Percentiles rank a stretch among this genome's conserved stretches.
phyloP scores from a whole-genome alignment of 2,888 invertebrate species.

The Drosophila eohydei region DNA sequence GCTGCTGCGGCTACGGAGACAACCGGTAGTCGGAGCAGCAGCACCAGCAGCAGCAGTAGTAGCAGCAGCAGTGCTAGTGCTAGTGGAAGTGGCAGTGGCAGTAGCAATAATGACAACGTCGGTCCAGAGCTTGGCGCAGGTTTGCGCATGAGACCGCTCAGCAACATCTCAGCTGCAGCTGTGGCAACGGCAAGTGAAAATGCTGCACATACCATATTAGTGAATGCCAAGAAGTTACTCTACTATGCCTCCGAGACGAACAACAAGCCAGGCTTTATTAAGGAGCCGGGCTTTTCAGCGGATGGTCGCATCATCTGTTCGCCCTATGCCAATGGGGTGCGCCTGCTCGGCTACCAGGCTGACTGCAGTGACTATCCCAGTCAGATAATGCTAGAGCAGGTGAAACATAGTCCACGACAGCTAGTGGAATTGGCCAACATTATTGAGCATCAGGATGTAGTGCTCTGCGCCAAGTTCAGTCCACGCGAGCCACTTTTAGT shows the following conservation, averaged over 20 bases:
- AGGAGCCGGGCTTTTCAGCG: constrained; percentile 95
- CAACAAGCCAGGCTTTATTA: constrained; percentile 95
- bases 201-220: constrained; percentile 69
- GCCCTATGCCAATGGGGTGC: constrained; percentile 93
- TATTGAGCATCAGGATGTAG: constrained; percentile 91
- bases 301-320: constrained; percentile 96
- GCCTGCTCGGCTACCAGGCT: constrained; percentile 92
- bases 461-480: constrained; percentile 95
- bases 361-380: constrained; percentile 91
- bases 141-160: constrained; percentile 58
- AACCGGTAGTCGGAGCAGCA: constrained; percentile 31
- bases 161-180: constrained; percentile 15
- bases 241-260: constrained; percentile 95
- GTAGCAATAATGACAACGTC: constrained; percentile 41
- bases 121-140: constrained; percentile 48
- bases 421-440: constrained; percentile 89
- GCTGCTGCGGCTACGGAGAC: constrained; percentile 6
- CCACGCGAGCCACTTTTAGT: constrained; percentile 94
- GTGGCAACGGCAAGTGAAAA: constrained; percentile 17
- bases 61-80: constrained; percentile 37
- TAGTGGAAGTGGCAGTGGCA: neutral
- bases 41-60: constrained; percentile 51
- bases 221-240: constrained; percentile 91
- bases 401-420: constrained; percentile 82
- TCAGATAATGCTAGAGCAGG: constrained; percentile 84